A percentile compares a stretch with the other conserved stretches of the same genome.
Conservation (phyloP, 2,113 vertebrate genomes). For the Neopipo cinnamomea region DNA sequence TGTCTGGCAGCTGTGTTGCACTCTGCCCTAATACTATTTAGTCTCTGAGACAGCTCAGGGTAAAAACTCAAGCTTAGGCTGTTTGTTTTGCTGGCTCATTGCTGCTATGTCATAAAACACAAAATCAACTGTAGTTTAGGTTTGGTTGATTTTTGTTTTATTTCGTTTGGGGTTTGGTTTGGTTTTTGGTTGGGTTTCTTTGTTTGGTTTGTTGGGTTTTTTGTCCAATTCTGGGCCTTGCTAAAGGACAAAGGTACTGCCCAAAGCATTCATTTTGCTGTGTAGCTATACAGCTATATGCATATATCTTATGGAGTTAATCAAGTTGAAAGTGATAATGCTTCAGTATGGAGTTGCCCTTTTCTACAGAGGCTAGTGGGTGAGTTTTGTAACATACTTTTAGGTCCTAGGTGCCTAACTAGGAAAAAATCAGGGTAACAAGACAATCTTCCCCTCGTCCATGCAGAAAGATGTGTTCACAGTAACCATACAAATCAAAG, state of each 20-base stretch:
- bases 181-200: background rate
- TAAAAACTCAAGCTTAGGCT: background rate
- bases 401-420: background rate
- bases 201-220: background rate
- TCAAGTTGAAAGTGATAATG: background rate
- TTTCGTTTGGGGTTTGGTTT: background rate
- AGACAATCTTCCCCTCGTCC: background rate
- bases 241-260: background rate
- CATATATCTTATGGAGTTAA: background rate
- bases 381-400: background rate
- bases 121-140: background rate
- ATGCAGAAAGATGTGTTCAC: slow-evolving; percentile 49
- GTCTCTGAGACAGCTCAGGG: rapidly evolving
- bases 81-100: background rate
- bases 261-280: background rate
- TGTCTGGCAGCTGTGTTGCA: background rate
- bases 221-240: background rate
- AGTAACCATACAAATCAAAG: background rate
- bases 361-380: background rate
- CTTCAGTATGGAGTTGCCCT: background rate
- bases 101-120: background rate
- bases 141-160: background rate
- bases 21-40: background rate
- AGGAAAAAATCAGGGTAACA: background rate
- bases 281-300: background rate